Percentiles rank a stretch among this genome's conserved stretches.
Conservation (phyloP, 2,888 invertebrate species). For the Amiota mariae region DNA sequence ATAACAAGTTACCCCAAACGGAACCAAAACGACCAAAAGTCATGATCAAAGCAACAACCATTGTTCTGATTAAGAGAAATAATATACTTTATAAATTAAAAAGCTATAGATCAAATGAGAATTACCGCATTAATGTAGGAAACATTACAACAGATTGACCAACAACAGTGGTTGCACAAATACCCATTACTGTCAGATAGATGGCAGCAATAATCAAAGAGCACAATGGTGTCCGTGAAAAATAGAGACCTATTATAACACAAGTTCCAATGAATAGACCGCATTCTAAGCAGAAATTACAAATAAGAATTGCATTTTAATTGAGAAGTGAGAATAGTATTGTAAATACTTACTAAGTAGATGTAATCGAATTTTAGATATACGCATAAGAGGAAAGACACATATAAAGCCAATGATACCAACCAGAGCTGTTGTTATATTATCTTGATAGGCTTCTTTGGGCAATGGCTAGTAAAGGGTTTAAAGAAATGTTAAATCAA, state of each 20-base stretch:
- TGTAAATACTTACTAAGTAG: constrained; percentile 54
- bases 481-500: constrained; percentile 47
- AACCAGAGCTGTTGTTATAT: constrained; percentile 51
- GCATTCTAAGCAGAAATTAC: constrained; percentile 57
- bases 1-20: constrained; percentile 80
- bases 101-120: neutral
- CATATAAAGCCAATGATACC: constrained; percentile 48
- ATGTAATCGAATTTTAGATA: constrained; percentile 45
- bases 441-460: constrained; percentile 48
- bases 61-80: constrained; percentile 76
- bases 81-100: constrained; percentile 69
- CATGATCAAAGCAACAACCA: constrained; percentile 81
- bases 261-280: constrained; percentile 74
- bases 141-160: constrained; percentile 61
- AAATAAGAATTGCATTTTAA: neutral
- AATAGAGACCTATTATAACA: constrained; percentile 75
- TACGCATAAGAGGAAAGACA: constrained; percentile 46
- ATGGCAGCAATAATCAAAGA: constrained; percentile 76
- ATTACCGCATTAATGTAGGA: constrained; percentile 68
- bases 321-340: neutral
- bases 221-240: constrained; percentile 74
- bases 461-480: constrained; percentile 40
- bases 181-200: constrained; percentile 71
- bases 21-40: constrained; percentile 83
- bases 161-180: constrained; percentile 62